A percentile compares a stretch with the other conserved stretches of the same genome.
Conservation (phyloP, 1,140 invertebrate genomes). For the Danaus plexippus region DNA sequence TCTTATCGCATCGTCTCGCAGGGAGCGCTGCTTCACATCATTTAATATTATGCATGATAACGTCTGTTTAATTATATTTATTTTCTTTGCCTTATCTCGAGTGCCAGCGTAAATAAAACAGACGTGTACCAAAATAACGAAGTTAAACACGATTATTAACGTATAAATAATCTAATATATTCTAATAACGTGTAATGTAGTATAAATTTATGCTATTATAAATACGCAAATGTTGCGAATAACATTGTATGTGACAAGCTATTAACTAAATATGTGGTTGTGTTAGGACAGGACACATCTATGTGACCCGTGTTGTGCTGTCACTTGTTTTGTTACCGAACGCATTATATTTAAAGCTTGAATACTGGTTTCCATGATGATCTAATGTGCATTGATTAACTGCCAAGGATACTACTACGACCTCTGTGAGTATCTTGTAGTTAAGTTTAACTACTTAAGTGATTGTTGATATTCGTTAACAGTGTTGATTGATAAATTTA, state of each 20-base stretch:
- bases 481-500: too few species aligned
- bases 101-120: conserved; percentile 40
- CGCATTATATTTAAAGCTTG: conserved; percentile 26
- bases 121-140: conserved; percentile 19
- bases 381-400: conserved; percentile 56
- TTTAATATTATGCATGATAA: conserved; percentile 37
- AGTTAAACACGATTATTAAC: too few species aligned
- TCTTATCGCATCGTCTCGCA: conserved; percentile 48
- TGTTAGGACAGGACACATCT: too few species aligned
- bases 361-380: conserved; percentile 49
- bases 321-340: conserved; percentile 3
- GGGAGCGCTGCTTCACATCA: conserved; percentile 47
- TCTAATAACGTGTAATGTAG: too few species aligned
- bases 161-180: too few species aligned
- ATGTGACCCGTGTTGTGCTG: not conserved
- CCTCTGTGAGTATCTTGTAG: conserved; percentile 8
- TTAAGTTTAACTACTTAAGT: not conserved
- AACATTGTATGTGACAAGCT: too few species aligned
- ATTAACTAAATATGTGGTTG: too few species aligned
- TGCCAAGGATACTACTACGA: conserved; percentile 30
- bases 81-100: conserved; percentile 36
- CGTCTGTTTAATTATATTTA: conserved; percentile 35
- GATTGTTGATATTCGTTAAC: too few species aligned
- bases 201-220: too few species aligned
- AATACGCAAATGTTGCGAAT: too few species aligned